These are phyloP conservation scores for Zaprionus davidi DNA, from an alignment of 1,140 invertebrate genomes.

Conservation along the genomic window DNA sequence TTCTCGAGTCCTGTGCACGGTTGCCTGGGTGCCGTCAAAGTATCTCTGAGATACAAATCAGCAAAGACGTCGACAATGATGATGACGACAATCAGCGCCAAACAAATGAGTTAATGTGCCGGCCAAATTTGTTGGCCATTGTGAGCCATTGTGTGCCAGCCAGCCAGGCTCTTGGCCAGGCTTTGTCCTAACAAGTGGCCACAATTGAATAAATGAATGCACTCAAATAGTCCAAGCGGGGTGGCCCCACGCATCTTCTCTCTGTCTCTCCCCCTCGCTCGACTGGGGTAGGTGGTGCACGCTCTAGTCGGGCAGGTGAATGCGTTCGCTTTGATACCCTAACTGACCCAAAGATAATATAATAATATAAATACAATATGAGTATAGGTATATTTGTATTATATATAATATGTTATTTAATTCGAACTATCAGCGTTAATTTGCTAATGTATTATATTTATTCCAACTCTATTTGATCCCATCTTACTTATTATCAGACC, in stretches of 20 bases:
- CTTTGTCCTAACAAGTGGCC: constrained; percentile 77
- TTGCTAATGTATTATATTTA: no score
- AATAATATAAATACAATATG: no score
- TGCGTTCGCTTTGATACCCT: constrained; percentile 42
- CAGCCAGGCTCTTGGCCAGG: constrained; percentile 38
- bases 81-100: constrained; percentile 69
- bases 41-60: constrained; percentile 65
- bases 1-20: not conserved
- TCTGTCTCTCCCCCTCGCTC: not conserved
- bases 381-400: no score
- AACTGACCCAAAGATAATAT: not conserved
- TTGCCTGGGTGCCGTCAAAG: constrained; percentile 21
- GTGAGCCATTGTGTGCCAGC: constrained; percentile 57
- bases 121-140: constrained; percentile 66
- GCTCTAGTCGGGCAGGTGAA: constrained; percentile 58
- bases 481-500: no score
- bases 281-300: constrained; percentile 8
- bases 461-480: no score
- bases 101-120: constrained; percentile 78
- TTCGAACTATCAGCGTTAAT: no score
- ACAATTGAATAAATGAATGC: constrained; percentile 82
- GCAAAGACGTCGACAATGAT: constrained; percentile 45
- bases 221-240: constrained; percentile 29
- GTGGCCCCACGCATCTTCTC: not conserved
- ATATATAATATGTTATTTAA: no score